A percentile compares a stretch with the other conserved stretches of the same genome.
Conservation (phyloP, 2,888 invertebrate genomes). For the Macaria liturata region DNA sequence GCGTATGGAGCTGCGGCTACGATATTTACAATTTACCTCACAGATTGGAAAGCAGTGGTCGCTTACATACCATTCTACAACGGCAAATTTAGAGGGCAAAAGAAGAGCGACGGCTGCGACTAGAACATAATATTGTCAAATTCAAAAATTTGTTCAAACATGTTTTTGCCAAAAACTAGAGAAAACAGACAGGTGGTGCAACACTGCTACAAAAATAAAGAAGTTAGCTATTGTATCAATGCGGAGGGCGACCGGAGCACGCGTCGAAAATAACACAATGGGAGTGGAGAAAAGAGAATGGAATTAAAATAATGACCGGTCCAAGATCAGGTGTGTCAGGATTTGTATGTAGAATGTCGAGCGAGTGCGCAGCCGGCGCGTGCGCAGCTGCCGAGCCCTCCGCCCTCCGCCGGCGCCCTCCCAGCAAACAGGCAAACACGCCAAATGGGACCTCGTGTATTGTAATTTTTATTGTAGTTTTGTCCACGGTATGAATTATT, state of each 20-base stretch:
- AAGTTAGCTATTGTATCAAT: constrained; percentile 35
- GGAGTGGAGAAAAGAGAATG: constrained; percentile 57
- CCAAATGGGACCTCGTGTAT: constrained; percentile 64
- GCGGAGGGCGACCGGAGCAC: constrained; percentile 46
- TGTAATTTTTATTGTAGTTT: constrained; percentile 52
- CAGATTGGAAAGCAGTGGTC: constrained; percentile 89
- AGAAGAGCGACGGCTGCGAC: constrained; percentile 28
- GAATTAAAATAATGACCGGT: constrained; percentile 72
- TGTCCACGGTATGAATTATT: constrained; percentile 33
- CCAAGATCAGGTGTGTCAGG: constrained; percentile 76
- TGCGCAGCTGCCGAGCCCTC: constrained; percentile 74
- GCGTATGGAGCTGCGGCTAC: constrained; percentile 84
- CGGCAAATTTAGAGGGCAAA: constrained; percentile 80
- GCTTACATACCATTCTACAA: constrained; percentile 89
- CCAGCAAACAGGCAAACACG: constrained; percentile 49
- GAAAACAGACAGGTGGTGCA: constrained; percentile 28
- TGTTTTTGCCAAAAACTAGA: background rate
- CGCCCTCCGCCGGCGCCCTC: constrained; percentile 64
- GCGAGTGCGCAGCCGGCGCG: constrained; percentile 71
- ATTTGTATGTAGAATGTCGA: constrained; percentile 76
- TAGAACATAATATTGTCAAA: constrained; percentile 1
- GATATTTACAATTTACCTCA: constrained; percentile 84
- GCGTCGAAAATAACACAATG: constrained; percentile 52
- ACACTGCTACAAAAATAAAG: background rate
- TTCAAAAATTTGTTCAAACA: too few relatives aligned